These are phyloP conservation scores for Drosophila stalkeri DNA, from an alignment of 2,888 invertebrate species.

Conservation along the genomic window DNA sequence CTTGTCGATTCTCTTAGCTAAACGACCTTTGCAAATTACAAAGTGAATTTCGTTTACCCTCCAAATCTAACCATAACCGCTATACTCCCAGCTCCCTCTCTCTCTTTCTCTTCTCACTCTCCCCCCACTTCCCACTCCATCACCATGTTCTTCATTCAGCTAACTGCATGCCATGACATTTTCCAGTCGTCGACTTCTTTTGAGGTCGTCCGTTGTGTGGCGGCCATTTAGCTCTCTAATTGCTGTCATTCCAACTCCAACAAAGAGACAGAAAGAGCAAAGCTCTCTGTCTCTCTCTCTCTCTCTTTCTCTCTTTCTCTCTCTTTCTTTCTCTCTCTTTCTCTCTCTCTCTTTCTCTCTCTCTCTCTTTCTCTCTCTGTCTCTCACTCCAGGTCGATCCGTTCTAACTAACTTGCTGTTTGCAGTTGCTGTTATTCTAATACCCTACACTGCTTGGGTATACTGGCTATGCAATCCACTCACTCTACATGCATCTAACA, in stretches of 20 bases:
- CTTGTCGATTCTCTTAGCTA: conserved; percentile 21
- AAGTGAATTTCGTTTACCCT: conserved; percentile 40
- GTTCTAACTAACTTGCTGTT: not conserved
- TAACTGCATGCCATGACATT: conserved; percentile 36
- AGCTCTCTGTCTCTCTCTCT: too few relatives aligned
- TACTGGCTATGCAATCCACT: not conserved
- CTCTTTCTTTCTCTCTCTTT: too few relatives aligned
- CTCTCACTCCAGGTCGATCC: too few relatives aligned
- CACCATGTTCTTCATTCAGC: not conserved
- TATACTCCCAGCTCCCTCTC: not conserved
- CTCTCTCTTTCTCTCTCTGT: too few relatives aligned
- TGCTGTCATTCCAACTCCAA: conserved; percentile 45
- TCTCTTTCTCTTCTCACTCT: not conserved
- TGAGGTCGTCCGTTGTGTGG: conserved; percentile 59
- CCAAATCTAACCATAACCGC: not conserved
- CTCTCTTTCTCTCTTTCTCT: too few relatives aligned
- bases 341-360: too few relatives aligned
- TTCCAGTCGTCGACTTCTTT: conserved; percentile 52
- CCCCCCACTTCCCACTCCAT: not conserved
- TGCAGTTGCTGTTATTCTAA: conserved; percentile 1
- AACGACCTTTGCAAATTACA: conserved; percentile 57
- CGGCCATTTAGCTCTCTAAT: conserved; percentile 56
- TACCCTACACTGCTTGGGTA: not conserved
- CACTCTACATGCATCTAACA: not conserved
- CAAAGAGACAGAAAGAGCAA: not conserved